phyloP scores from a whole-genome alignment of 2,797 vertebrate species.

The Periophthalmus magnuspinnatus region DNA sequence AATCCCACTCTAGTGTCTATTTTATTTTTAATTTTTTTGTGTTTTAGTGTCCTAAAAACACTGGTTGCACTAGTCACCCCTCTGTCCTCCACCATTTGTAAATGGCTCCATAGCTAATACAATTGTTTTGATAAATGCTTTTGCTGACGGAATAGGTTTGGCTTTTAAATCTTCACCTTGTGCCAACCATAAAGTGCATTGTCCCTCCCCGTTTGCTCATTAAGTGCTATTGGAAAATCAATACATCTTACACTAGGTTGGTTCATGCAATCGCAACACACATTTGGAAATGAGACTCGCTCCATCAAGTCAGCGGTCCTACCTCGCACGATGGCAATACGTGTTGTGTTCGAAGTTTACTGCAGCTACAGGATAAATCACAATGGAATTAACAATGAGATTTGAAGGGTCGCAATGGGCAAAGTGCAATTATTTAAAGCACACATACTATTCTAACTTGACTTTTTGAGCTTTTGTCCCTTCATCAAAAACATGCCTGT shows the following conservation, averaged over 20 bases:
- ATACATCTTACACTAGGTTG: slow-evolving; percentile 42
- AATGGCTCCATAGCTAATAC: slow-evolving; percentile 21
- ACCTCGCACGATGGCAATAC: not conserved
- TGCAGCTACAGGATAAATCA: not conserved
- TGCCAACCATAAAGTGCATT: slow-evolving; percentile 33
- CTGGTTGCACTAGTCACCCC: slow-evolving; percentile 6
- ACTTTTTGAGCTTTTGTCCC: no score
- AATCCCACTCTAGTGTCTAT: no score
- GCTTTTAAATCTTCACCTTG: slow-evolving; percentile 16
- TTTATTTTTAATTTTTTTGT: no score
- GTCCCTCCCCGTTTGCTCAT: slow-evolving; percentile 31
- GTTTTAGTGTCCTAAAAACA: no score
- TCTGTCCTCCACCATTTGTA: slow-evolving; percentile 30
- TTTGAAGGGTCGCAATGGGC: not conserved
- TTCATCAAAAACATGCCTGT: no score
- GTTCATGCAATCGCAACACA: slow-evolving; percentile 9
- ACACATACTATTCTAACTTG: not conserved
- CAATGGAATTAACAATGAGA: not conserved
- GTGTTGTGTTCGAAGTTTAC: not conserved
- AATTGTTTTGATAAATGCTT: slow-evolving; percentile 33
- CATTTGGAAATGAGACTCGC: not conserved
- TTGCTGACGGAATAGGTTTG: slow-evolving; percentile 32
- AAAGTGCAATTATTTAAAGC: not conserved
- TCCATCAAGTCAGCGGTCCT: not conserved
- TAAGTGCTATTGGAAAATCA: slow-evolving; percentile 40